phyloP scores from a whole-genome alignment of 1,140 invertebrate species.

The Bombus huntii region DNA sequence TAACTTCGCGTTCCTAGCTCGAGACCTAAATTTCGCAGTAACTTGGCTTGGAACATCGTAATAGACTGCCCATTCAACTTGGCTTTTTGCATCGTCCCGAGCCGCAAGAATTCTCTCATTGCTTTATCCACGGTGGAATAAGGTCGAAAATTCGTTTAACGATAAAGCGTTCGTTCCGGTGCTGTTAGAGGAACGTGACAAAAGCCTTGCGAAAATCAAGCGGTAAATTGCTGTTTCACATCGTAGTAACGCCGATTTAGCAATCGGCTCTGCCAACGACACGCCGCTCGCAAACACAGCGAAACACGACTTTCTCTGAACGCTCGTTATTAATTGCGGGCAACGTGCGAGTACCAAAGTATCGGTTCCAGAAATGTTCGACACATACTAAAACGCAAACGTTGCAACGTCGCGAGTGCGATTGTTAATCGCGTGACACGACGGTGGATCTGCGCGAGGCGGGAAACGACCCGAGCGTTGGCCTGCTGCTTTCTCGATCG shows the following conservation, averaged over 20 bases:
- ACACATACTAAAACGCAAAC: not conserved
- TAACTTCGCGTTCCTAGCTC: not conserved
- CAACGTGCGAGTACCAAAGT: not conserved
- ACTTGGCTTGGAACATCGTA: not conserved
- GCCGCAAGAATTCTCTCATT: not conserved
- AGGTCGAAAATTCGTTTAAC: slow-evolving; percentile 14
- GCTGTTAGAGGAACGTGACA: not conserved
- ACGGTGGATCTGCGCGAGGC: not conserved
- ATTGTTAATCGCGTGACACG: not conserved
- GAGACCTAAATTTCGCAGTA: not conserved
- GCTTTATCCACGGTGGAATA: not conserved
- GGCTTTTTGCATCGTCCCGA: not conserved
- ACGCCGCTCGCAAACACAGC: not conserved
- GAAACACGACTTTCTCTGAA: slow-evolving; percentile 15
- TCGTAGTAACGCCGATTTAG: slow-evolving; percentile 34
- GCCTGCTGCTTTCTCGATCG: not conserved
- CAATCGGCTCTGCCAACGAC: slow-evolving; percentile 6
- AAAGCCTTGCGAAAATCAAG: not conserved
- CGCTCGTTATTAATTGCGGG: not conserved
- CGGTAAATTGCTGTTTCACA: slow-evolving; percentile 40
- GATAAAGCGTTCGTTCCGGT: not conserved
- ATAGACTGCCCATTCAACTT: not conserved
- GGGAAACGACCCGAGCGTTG: not conserved
- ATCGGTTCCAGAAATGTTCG: not conserved
- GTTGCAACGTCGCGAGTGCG: no score